Evolutionary conservation across 2,113 vertebrate species (phyloP).

Genomic region (Riparia riparia): DNA sequence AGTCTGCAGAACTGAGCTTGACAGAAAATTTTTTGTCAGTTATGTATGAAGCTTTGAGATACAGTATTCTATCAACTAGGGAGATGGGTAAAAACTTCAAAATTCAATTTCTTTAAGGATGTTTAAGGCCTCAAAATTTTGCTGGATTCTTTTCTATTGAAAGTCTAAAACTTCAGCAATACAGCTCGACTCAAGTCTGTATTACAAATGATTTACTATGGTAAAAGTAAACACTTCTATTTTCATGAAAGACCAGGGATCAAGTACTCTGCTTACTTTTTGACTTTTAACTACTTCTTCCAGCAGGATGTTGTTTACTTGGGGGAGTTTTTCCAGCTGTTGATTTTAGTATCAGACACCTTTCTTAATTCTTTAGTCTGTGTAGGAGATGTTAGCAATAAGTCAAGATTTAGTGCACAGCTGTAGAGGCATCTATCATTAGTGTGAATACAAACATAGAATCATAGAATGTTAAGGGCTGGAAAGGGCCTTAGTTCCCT

Average conservation of each 20-base stretch:
- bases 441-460: not conserved
- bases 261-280: not conserved
- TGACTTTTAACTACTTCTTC: not conserved
- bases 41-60: constrained; percentile 41
- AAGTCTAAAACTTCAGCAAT: not conserved
- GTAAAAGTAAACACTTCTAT: not conserved
- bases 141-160: not conserved
- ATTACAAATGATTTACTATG: not conserved
- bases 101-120: constrained; percentile 26
- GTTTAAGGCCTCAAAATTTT: constrained; percentile 10
- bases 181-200: not conserved
- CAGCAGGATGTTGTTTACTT: not conserved
- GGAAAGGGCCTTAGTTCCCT: not conserved
- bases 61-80: constrained; percentile 13
- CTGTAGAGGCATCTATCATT: not conserved
- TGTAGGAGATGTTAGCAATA: not conserved
- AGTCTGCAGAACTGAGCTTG: constrained; percentile 17
- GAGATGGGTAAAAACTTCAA: not conserved
- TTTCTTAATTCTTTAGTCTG: not conserved
- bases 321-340: not conserved
- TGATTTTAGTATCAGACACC: not conserved
- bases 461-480: not conserved
- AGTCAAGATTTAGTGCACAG: not conserved
- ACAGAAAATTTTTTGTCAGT: not conserved
- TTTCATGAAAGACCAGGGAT: not conserved